These are phyloP conservation scores for Apostichopus parvimensis DNA, from an alignment of 35 echinoderm and acorn worm genomes.

Conservation along the genomic window DNA sequence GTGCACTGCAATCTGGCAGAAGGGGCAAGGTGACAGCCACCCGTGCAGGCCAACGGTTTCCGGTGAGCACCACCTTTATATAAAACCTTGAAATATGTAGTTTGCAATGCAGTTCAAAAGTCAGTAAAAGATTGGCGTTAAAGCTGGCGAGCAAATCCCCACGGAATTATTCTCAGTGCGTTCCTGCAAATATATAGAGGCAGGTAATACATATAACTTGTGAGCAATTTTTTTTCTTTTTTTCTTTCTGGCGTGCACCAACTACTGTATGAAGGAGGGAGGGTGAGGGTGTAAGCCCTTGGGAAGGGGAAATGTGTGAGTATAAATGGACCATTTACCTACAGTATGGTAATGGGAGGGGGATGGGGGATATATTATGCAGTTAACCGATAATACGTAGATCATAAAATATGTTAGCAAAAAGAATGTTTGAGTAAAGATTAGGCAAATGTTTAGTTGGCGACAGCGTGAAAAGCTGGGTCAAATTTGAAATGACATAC, in stretches of 20 bases:
- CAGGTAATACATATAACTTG: slow-evolving; percentile 27
- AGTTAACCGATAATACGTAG: too few species aligned
- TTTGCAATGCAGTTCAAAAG: slow-evolving; percentile 46
- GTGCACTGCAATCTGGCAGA: slow-evolving; percentile 55
- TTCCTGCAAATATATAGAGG: slow-evolving; percentile 50
- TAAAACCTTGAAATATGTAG: slow-evolving; percentile 30
- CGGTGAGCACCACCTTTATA: slow-evolving; percentile 22
- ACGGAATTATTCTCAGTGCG: slow-evolving; percentile 28
- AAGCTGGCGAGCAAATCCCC: slow-evolving; percentile 15
- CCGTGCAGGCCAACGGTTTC: slow-evolving; percentile 27
- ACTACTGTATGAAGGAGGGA: not conserved
- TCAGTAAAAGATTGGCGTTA: slow-evolving; percentile 45
- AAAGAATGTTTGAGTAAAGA: too few species aligned
- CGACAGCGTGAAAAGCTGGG: too few species aligned
- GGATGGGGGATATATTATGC: too few species aligned
- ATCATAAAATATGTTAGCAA: too few species aligned
- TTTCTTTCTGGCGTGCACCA: not conserved
- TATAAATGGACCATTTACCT: not conserved
- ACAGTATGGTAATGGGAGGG: too few species aligned
- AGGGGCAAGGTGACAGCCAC: not conserved
- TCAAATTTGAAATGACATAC: too few species aligned
- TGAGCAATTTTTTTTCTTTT: slow-evolving; percentile 17
- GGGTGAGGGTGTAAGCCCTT: not conserved
- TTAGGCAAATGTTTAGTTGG: too few species aligned
- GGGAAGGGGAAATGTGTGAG: not conserved